phyloP scores from a whole-genome alignment of 2,797 vertebrate genomes.

The Betta splendens region DNA sequence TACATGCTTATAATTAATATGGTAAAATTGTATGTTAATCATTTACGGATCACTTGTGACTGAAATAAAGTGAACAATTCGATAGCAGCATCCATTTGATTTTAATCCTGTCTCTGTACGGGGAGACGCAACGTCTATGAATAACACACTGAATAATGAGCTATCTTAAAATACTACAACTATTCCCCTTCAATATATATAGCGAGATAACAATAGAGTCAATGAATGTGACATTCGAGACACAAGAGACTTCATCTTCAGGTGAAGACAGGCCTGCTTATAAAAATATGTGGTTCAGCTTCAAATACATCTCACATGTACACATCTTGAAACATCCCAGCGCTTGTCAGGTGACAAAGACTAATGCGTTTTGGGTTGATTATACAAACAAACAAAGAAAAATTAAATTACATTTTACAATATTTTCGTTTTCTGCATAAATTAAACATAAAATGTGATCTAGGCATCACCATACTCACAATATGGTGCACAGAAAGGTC shows the following conservation, averaged over 20 bases:
- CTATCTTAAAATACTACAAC: conserved; percentile 37
- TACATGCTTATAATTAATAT: too few relatives aligned
- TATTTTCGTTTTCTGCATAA: too few relatives aligned
- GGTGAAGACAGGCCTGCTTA: conserved; percentile 37
- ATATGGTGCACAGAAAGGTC: too few relatives aligned
- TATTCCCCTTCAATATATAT: conserved; percentile 7
- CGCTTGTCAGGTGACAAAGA: conserved; percentile 49
- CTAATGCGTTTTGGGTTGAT: conserved; percentile 57
- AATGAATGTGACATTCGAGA: conserved; percentile 24
- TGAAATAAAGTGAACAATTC: too few relatives aligned
- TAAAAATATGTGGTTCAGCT: conserved; percentile 57
- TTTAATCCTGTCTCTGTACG: background rate
- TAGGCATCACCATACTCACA: too few relatives aligned
- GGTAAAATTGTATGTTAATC: too few relatives aligned
- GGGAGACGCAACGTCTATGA: background rate
- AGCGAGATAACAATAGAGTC: conserved; percentile 40
- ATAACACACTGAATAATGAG: conserved; percentile 20
- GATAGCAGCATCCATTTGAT: background rate
- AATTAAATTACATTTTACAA: too few relatives aligned
- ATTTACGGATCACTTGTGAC: background rate
- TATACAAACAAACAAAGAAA: conserved; percentile 61
- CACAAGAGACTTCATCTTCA: conserved; percentile 48
- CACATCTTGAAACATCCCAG: conserved; percentile 52
- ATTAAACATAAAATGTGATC: too few relatives aligned
- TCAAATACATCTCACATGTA: conserved; percentile 45